These are phyloP conservation scores for Drosophila fulvimacula DNA, from an alignment of 2,888 invertebrate species.

Conservation along the genomic window DNA sequence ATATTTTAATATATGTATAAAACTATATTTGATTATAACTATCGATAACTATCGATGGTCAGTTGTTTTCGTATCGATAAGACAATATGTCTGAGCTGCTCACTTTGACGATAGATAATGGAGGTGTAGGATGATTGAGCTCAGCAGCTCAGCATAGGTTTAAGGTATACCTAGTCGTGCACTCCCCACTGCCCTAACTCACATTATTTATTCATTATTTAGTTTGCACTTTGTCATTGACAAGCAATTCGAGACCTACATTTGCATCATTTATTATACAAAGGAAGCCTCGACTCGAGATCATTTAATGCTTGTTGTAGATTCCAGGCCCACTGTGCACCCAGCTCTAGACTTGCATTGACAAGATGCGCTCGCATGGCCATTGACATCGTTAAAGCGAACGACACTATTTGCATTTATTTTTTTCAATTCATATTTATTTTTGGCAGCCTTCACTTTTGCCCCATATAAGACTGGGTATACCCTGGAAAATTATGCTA, in stretches of 20 bases:
- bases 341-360: constrained; percentile 25
- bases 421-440: constrained; percentile 38
- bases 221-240: not conserved
- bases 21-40: too few species aligned
- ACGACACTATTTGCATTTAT: constrained; percentile 71
- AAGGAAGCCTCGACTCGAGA: not conserved
- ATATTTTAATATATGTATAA: too few species aligned
- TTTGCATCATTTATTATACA: not conserved
- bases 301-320: not conserved
- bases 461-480: constrained; percentile 15
- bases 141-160: not conserved
- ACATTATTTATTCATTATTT: not conserved
- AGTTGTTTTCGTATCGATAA: not conserved
- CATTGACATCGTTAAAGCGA: constrained; percentile 72
- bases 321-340: constrained; percentile 39
- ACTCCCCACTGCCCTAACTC: not conserved
- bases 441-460: constrained; percentile 20
- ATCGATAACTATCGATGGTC: too few species aligned
- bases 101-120: not conserved
- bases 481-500: too few species aligned
- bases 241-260: not conserved
- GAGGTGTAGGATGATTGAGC: not conserved
- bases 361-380: constrained; percentile 54
- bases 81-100: too few species aligned
- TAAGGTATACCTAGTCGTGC: not conserved